Base-by-base conservation (phyloP, 30 jellyfish, hydroid and myxozoan species). In the Hydractinia symbiolongicarpus region DNA sequence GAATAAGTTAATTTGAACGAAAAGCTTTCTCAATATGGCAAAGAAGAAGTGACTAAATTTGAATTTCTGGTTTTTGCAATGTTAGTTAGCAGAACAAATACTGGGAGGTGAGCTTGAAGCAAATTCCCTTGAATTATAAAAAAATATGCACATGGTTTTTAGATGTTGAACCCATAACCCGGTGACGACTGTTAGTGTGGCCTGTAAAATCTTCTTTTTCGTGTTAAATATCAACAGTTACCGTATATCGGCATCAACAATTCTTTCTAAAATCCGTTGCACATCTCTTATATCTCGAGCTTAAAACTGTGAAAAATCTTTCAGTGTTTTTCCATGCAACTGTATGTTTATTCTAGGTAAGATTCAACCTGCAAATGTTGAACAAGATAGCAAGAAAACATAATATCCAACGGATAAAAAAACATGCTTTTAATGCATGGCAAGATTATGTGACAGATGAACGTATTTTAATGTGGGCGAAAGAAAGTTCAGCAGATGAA, bases 391-490 rank as follows among this genome's bases (percentile, higher is more conserved):
- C 96, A 52, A 74, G 69, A 16, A 84, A 64, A 52, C 90, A 79
- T 70, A 70, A 50, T 68, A 16, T 71, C 16, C 52, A 82, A 8
- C 69, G 78, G 54, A 53, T 87, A 4, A 53, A 73, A 79, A 73
- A 72, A 55, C 76, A 81, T 40, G 82, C 86, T 72, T 87, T 79
- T 53, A 79, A 64, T 10, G 52, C 83, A 54, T 93, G 98, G 98
- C 98, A 93, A 76, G 71, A 75, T 79, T 86, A 53, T 76, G 98
- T 93, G 57, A 87, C 96, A 17, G 88, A 93, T 69, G 98, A 93
- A 72, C 61, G 98, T 55, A 55, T 93, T 40, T 73, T 67, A 7
- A 82, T 72, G 67, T 93, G 98, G 98, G 72, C 89, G 17, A 93
- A 93, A 54, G 98, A 93, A 66, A 89, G 84, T 21, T 69, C 84